Evolutionary conservation across 2,797 vertebrate species (phyloP), one percentile per base, ranked within the genome.

Genomic region (Caiman crocodilus): DNA sequence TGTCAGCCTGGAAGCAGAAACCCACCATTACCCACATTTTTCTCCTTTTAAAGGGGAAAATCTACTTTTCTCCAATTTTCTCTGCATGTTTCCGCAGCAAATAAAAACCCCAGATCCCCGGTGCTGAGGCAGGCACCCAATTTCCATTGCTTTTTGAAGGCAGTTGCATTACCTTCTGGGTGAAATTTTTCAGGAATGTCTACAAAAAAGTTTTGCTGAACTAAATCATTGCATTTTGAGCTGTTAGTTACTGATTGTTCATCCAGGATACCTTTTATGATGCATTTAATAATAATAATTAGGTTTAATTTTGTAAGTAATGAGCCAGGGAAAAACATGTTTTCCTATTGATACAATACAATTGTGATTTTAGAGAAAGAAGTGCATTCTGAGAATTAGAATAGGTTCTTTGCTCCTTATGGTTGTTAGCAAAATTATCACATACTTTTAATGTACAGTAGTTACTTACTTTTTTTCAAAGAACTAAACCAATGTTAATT

Each of bases 221-320:
- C 63, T 85, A 84, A 83, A 89, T 56, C 42, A 63, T 94, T 87
- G 26, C 73, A 73, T 73, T 58, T 95, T 93, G 86, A 82, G 73
- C 83, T 82, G 28, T 17, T 89, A 16, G 63, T 21, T 93, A 82
- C 55, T 87, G 67, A 91, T 58, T 82, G 80, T 20, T 82, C 65
- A 67, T 32, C 55, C 88, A 71, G 84, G 78, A 50, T 92, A 67
- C 59, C 23, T 88, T 93, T 76, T 81, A 57, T 88, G 67, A 23
- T 94, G 57, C 67, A 93, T 90, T 94, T 95, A 85, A 87, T 96
- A 5, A 87, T 96, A 5, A 50, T 82, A 80, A 6, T 15, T 92
- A 73, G 13, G 9, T 35, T 93, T 64, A 57, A 73, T 73, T 50
- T 50, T 50, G 7, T 15, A 83, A 82, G 30, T 63, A 25, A 32